Conservation (phyloP, 1,140 invertebrate species). For the Philaenus spumarius region DNA sequence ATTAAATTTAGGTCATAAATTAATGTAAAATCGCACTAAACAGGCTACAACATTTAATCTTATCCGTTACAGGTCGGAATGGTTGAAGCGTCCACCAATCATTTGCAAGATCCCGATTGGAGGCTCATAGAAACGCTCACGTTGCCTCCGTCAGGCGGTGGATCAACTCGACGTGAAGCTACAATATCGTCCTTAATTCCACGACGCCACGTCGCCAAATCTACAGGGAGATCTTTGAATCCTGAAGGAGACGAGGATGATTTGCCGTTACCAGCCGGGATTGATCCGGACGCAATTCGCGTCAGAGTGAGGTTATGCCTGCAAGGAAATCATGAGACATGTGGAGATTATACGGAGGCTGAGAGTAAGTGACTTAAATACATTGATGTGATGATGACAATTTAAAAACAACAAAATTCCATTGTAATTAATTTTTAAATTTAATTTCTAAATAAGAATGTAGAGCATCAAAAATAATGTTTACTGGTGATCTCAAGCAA, state of each 20-base stretch:
- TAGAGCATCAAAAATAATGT: too few species aligned
- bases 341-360: conserved; percentile 73
- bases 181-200: conserved; percentile 32
- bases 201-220: conserved; percentile 19
- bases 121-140: conserved; percentile 60
- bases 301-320: conserved; percentile 73
- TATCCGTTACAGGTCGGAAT: conserved; percentile 27
- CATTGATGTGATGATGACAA: not conserved
- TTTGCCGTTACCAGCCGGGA: conserved; percentile 42
- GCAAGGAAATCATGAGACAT: conserved; percentile 65
- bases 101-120: conserved; percentile 54
- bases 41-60: not conserved
- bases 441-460: not conserved
- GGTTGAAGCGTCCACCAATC: conserved; percentile 39
- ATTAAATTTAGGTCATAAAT: too few species aligned
- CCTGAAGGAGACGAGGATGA: conserved; percentile 46
- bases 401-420: too few species aligned
- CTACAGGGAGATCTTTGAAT: conserved; percentile 36
- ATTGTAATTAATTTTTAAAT: not conserved
- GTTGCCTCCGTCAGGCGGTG: conserved; percentile 57
- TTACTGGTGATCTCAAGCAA: too few species aligned
- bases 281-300: conserved; percentile 52
- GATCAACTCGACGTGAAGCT: conserved; percentile 58
- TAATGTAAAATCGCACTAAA: too few species aligned
- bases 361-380: conserved; percentile 64